Evolutionary conservation across 1,140 invertebrate species (phyloP).

Genomic region (Pinna nobilis): DNA sequence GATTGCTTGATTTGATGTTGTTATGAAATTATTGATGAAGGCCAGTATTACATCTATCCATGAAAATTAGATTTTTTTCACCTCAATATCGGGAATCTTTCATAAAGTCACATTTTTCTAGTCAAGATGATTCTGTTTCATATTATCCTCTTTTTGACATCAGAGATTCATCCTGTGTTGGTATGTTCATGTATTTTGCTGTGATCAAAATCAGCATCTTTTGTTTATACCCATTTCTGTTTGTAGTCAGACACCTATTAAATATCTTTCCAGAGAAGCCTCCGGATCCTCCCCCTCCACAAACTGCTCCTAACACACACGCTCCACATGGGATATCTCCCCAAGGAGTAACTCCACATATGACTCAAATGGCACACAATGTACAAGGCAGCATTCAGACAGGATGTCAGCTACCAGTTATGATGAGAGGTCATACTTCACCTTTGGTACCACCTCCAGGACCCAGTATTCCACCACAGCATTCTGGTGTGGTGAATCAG

Average conservation of each 20-base stretch:
- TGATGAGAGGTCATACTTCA: background rate
- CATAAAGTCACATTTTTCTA: background rate
- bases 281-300: constrained; percentile 12
- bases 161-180: background rate
- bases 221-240: background rate
- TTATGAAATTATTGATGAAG: no score
- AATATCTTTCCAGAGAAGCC: background rate
- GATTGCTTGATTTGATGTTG: no score
- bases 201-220: background rate
- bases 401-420: constrained; percentile 12
- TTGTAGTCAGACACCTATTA: background rate
- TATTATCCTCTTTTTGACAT: background rate
- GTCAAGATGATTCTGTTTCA: background rate
- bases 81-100: background rate
- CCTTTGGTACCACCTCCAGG: constrained; percentile 1
- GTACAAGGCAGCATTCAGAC: constrained; percentile 12
- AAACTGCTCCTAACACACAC: constrained; percentile 2
- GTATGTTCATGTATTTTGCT: background rate
- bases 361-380: background rate
- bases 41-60: no score
- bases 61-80: no score
- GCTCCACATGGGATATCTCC: background rate
- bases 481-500: background rate
- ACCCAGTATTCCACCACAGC: background rate
- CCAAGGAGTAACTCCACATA: background rate